Percentiles rank a stretch among this genome's conserved stretches.
Evolutionary conservation across 2,888 invertebrate genomes (phyloP).

Genomic region (Agrochola lychnidis): DNA sequence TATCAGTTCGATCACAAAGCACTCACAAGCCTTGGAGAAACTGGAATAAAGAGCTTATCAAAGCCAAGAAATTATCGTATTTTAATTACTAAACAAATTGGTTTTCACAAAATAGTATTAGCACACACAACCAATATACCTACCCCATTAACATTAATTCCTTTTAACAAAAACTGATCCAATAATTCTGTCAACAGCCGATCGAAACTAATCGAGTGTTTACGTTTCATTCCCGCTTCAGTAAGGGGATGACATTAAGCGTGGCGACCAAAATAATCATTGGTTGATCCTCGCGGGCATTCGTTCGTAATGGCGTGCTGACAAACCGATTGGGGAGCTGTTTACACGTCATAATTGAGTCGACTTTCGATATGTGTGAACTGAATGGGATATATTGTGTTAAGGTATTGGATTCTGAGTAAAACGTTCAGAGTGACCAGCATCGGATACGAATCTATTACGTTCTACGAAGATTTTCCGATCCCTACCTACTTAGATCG

Average conservation of each 20-base stretch:
- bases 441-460: background rate
- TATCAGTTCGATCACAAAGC: background rate
- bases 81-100: background rate
- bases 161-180: slow-evolving; percentile 38
- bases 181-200: slow-evolving; percentile 50
- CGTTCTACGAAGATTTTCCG: background rate
- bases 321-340: slow-evolving; percentile 65
- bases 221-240: slow-evolving; percentile 35
- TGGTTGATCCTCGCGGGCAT: slow-evolving; percentile 43
- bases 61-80: background rate
- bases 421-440: background rate
- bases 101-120: background rate
- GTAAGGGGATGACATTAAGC: slow-evolving; percentile 19
- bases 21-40: background rate
- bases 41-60: background rate
- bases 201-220: slow-evolving; percentile 42
- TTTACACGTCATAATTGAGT: slow-evolving; percentile 68
- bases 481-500: background rate
- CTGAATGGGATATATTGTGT: slow-evolving; percentile 15
- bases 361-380: slow-evolving; percentile 57
- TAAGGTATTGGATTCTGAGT: background rate
- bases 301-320: slow-evolving; percentile 51
- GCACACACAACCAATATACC: background rate
- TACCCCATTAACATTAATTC: slow-evolving; percentile 11
- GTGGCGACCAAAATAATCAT: slow-evolving; percentile 51